Conservation (phyloP, 35 echinoderm and acorn worm genomes). For the Ophiothrix spiculata region DNA sequence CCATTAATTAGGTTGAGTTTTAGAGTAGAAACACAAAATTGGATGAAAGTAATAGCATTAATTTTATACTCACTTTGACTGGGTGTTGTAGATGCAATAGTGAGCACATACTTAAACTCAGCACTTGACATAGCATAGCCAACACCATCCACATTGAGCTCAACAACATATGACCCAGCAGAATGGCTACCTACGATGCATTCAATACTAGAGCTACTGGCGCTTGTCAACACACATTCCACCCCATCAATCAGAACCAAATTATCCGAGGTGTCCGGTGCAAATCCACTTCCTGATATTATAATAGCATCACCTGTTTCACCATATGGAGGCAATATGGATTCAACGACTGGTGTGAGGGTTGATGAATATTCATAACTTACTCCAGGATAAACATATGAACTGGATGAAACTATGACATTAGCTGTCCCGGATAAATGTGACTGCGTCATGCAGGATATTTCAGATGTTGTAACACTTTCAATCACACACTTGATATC, state of each 20-base stretch:
- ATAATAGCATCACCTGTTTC: constrained; percentile 66
- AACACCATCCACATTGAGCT: constrained; percentile 30
- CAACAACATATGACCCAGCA: constrained; percentile 64
- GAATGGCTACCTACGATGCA: constrained; percentile 66
- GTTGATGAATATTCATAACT: constrained; percentile 40
- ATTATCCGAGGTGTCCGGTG: constrained; percentile 18
- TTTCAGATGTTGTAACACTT: constrained; percentile 63
- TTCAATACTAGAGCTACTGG: constrained; percentile 19
- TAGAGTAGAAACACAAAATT: not conserved
- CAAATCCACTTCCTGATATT: constrained; percentile 64
- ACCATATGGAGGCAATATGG: constrained; percentile 48
- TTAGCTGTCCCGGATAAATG: constrained; percentile 27
- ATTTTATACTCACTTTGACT: constrained; percentile 73
- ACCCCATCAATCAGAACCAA: constrained; percentile 66
- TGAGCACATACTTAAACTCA: constrained; percentile 64
- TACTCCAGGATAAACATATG: constrained; percentile 13
- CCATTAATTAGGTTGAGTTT: too few species aligned
- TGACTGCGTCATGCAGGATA: constrained; percentile 53
- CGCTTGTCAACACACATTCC: constrained; percentile 48
- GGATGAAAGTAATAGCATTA: too few species aligned
- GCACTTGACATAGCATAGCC: constrained; percentile 20
- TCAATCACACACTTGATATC: constrained; percentile 57
- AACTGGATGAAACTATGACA: constrained; percentile 50
- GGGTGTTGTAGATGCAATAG: constrained; percentile 12
- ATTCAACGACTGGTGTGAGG: constrained; percentile 51